A percentile compares a stretch with the other conserved stretches of the same genome.
phyloP scores from a whole-genome alignment of 1,140 invertebrate species.

The Halictus rubicundus region DNA sequence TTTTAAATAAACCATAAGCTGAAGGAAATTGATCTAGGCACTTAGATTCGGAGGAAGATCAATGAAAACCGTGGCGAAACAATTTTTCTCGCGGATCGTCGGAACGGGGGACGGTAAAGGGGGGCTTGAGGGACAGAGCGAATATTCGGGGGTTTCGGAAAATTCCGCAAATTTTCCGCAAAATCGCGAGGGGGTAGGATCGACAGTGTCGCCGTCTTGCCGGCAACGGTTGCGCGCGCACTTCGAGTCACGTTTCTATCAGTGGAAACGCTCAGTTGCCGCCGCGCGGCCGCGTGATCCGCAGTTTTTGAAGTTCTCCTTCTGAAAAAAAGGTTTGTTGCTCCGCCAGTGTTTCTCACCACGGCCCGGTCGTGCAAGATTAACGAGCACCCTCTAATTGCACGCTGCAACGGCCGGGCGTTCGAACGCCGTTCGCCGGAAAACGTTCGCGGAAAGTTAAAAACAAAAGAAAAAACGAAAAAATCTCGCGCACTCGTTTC shows the following conservation, averaged over 20 bases:
- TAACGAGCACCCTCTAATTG: background rate
- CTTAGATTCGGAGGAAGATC: no score
- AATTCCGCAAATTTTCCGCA: background rate
- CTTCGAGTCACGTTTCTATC: constrained; percentile 62
- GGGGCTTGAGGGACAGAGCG: no score
- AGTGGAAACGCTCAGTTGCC: constrained; percentile 53
- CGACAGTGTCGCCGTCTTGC: constrained; percentile 1
- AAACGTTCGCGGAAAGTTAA: no score
- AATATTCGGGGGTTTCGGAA: no score
- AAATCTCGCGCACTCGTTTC: no score
- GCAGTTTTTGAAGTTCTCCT: constrained; percentile 34
- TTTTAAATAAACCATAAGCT: no score
- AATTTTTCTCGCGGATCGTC: no score
- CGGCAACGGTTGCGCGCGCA: constrained; percentile 54
- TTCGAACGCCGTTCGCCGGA: no score
- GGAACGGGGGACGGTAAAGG: no score
- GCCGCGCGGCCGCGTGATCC: constrained; percentile 58
- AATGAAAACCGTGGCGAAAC: no score
- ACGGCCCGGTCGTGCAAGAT: background rate
- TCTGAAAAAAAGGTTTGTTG: background rate
- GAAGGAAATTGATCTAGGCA: no score
- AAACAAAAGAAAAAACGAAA: no score
- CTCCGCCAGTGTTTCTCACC: background rate
- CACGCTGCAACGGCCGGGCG: background rate
- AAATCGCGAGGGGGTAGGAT: background rate